Percentiles rank a stretch among this genome's conserved stretches.
These are phyloP conservation scores for Patella pellucida DNA, from an alignment of 2,888 invertebrate genomes.

Conservation along the genomic window DNA sequence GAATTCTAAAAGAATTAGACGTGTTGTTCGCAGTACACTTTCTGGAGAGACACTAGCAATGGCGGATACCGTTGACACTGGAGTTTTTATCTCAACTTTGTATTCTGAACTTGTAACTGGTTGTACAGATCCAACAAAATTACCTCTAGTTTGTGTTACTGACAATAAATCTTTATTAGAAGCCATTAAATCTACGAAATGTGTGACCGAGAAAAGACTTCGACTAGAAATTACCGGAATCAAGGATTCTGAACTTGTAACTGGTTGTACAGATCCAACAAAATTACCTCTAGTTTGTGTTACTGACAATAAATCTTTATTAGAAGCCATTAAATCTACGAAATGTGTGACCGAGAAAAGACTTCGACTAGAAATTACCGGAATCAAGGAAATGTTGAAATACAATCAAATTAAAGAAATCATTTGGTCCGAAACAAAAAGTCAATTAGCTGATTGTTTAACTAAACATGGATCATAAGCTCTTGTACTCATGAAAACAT, in stretches of 20 bases:
- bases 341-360: too few species aligned
- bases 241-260: too few species aligned
- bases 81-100: slow-evolving; percentile 11
- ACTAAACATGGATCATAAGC: slow-evolving; percentile 1
- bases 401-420: too few species aligned
- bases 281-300: too few species aligned
- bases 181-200: slow-evolving; percentile 3
- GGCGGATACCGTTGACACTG: slow-evolving; percentile 13
- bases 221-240: too few species aligned
- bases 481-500: not conserved
- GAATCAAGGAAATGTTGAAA: too few species aligned
- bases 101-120: slow-evolving; percentile 7
- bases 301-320: too few species aligned
- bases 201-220: not conserved
- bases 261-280: too few species aligned
- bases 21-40: slow-evolving; percentile 15
- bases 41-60: slow-evolving; percentile 16
- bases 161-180: slow-evolving; percentile 13
- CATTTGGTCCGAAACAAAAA: too few species aligned
- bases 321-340: too few species aligned
- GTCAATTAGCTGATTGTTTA: slow-evolving; percentile 5
- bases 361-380: too few species aligned
- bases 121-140: slow-evolving; percentile 5
- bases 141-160: slow-evolving; percentile 12
- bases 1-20: slow-evolving; percentile 12